phyloP scores from a whole-genome alignment of 2,888 invertebrate species.

The Hypercompe scribonia region DNA sequence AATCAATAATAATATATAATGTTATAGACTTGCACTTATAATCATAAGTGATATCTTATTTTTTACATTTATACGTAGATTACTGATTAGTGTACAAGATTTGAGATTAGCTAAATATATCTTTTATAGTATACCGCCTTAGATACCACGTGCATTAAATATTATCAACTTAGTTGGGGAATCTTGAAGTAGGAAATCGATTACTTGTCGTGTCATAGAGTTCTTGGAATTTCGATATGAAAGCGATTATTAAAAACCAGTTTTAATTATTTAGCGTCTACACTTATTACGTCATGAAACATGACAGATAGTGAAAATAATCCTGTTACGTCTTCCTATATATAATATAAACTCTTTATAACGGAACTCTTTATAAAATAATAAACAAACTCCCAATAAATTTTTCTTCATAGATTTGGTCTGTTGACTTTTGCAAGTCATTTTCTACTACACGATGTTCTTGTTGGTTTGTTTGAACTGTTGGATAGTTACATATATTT shows the following conservation, averaged over 20 bases:
- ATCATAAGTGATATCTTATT: conserved; percentile 39
- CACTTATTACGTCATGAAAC: background rate
- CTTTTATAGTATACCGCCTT: conserved; percentile 41
- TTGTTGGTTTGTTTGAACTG: no score
- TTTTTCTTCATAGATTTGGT: no score
- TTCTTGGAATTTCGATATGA: background rate
- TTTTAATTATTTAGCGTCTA: background rate
- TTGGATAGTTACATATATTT: no score
- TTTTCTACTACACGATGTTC: no score
- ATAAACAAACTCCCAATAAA: no score
- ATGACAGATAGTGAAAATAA: background rate
- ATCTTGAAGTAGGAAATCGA: conserved; percentile 7
- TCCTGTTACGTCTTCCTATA: background rate
- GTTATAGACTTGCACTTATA: conserved; percentile 17
- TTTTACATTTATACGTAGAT: conserved; percentile 42
- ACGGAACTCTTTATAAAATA: no score
- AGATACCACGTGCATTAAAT: conserved; percentile 31
- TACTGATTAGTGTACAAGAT: conserved; percentile 36
- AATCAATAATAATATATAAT: conserved; percentile 18
- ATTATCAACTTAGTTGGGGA: conserved; percentile 24
- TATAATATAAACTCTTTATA: no score
- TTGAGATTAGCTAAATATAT: conserved; percentile 33
- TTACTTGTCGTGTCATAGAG: background rate
- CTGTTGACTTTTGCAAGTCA: no score
- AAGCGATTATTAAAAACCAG: no score